Evolutionary conservation across 2,113 vertebrate species (phyloP), one percentile per base, ranked within the genome.

Genomic region (Delphinapterus leucas): DNA sequence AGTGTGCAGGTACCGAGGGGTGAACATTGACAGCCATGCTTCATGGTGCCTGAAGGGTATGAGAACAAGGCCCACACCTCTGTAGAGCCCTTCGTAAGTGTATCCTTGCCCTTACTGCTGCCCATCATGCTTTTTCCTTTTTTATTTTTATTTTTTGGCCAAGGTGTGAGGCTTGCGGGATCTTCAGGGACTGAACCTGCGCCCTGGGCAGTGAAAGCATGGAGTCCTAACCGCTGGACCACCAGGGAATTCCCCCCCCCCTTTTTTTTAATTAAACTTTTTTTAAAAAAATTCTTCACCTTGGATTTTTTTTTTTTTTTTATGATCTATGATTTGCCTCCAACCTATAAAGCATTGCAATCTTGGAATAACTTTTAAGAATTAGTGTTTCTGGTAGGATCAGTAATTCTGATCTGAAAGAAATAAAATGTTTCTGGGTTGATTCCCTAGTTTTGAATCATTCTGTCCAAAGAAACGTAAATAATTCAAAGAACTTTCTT

Each of bases 371-470:
- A 91, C 38, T 90, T 49, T 84, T 61, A 92, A 96, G 58, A 83
- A 83, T 93, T 93, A 77, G 58, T 68, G 36, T 89, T 95, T 41
- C 77, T 61, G 4, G 28, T 85, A 33, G 68, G 33, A 71, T 79
- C 1, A 63, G 70, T 92, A 55, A 63, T 93, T 97, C 44, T 49
- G 68, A 90, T 85, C 25, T 18, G 65, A 95, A 96, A 95, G 49
- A 92, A 94, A 85, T 38, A 89, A 53, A 49, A 9, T 81, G 38
- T 82, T 91, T 65, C 70, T 73, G 15, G 5, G 31, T 87, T 97
- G 55, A 49, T 36, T 26, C 11, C 79, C 61, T 71, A 33, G 1
- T 79, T 97, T 92, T 74, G 31, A 92, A 84, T 85, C n/a, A 61
- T 20, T 82, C 20, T 88, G 2, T 65, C 76, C 83, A 36, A 92